Evolutionary conservation across 2,888 invertebrate genomes (phyloP).

Genomic region (Agrotis segetum): DNA sequence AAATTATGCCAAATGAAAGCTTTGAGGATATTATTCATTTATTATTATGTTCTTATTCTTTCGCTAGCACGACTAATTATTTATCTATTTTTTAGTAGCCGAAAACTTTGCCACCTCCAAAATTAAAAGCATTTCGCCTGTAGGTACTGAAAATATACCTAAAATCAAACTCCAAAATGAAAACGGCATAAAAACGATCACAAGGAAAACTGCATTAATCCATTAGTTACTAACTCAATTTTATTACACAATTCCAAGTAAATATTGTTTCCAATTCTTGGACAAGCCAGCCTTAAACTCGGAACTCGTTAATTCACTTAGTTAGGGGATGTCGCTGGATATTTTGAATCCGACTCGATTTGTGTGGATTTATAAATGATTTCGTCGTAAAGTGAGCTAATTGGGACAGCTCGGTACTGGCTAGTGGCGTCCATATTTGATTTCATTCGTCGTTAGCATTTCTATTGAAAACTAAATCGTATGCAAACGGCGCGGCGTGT

Average conservation of each 20-base stretch:
- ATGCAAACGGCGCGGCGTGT: conserved; percentile 25
- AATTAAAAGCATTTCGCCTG: too few relatives aligned
- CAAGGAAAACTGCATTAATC: not conserved
- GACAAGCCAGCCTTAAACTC: not conserved
- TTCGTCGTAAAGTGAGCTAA: conserved; percentile 32
- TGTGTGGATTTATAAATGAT: conserved; percentile 14
- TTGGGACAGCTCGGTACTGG: conserved; percentile 21
- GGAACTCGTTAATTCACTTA: conserved; percentile 17
- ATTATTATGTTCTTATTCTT: too few relatives aligned
- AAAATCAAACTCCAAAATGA: not conserved
- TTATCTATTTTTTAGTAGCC: too few relatives aligned
- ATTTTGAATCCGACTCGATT: conserved; percentile 27
- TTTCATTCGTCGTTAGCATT: conserved; percentile 28
- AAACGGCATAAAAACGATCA: not conserved
- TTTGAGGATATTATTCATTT: too few relatives aligned
- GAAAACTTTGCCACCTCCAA: too few relatives aligned
- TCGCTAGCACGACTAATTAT: too few relatives aligned
- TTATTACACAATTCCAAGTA: not conserved
- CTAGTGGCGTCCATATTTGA: conserved; percentile 24
- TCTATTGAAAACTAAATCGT: conserved; percentile 36
- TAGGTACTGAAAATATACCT: too few relatives aligned
- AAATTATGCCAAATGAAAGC: too few relatives aligned
- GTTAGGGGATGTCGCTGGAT: conserved; percentile 4
- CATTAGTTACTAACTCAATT: not conserved
- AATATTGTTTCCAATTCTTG: conserved; percentile 5